These are phyloP conservation scores for Leptopilina clavipes DNA, from an alignment of 1,140 invertebrate genomes.

Conservation along the genomic window DNA sequence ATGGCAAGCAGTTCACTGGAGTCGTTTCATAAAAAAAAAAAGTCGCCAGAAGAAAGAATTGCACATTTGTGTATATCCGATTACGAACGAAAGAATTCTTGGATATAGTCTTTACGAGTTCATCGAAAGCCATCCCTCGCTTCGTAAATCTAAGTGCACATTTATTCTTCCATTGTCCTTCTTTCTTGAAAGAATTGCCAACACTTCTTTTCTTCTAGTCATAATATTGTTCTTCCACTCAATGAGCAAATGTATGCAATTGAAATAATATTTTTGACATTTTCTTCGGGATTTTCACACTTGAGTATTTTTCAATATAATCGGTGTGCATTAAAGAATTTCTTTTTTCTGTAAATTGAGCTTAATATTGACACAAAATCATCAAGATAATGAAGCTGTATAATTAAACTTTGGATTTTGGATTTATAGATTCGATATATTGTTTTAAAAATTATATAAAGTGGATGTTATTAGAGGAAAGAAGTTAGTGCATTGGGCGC, in stretches of 20 bases:
- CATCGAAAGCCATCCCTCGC: background rate
- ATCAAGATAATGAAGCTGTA: too few relatives aligned
- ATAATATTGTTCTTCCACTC: constrained; percentile 12
- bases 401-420: too few relatives aligned
- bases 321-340: background rate
- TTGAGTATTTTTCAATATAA: background rate
- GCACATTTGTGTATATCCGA: constrained; percentile 22
- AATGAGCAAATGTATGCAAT: background rate
- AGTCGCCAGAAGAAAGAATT: constrained; percentile 21
- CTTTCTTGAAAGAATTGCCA: background rate
- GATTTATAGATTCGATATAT: too few relatives aligned
- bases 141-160: constrained; percentile 4
- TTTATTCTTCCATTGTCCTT: constrained; percentile 29
- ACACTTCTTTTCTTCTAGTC: background rate
- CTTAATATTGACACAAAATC: too few relatives aligned
- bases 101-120: constrained; percentile 12
- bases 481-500: background rate
- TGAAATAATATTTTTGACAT: background rate
- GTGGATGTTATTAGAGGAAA: background rate
- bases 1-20: constrained; percentile 4
- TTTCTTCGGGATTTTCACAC: background rate
- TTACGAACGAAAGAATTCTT: constrained; percentile 14
- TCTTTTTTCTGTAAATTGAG: too few relatives aligned
- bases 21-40: constrained; percentile 27
- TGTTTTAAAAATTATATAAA: too few relatives aligned